Evolutionary conservation across 1,140 invertebrate species (phyloP), one percentile per base, ranked within the genome.

Genomic region (Lordiphosa mommai): DNA sequence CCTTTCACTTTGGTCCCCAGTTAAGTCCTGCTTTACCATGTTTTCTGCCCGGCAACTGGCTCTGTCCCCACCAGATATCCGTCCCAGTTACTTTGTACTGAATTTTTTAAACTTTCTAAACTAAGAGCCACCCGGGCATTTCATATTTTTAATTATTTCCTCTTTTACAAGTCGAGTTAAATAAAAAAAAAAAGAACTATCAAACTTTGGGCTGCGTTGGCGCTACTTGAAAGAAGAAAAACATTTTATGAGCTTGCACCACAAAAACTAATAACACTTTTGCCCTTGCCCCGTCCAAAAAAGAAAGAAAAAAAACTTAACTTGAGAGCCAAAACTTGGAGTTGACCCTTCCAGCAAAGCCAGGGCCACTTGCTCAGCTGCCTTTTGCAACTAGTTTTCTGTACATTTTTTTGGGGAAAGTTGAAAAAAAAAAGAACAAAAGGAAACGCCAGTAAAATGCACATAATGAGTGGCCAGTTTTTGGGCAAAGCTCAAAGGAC

Each of bases 231-330:
- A 67, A 73, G 33, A 74, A 63, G 55, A 41, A 76, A 72, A 80
- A 84, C 71, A 80, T 80, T 80, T 84, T 80, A 80, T 74, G 67
- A 80, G 76, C 76, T 38, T 61, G 53, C 66, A 80, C 77, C 76
- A 66, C 74, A 80, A 63, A 80, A 80, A 80, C 74, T 80, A 80
- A 80, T 80, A 80, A 80, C 76, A 82, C 74, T 80, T 80, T 68
- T 49, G 55, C 48, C 63, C 38, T 34, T 58, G 41, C 55, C 53
- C 27, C 38, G 17, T 53, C 13, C 10, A 12, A 43, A 43, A 27
- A 17, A 27, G 9, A 27, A 2, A 27, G n/a, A 43, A 43, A 43
- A 4, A 12, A 20, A 38, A 38, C 8, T 12, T 49, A 77, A 77
- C 72, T 77, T 73, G 63, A 64, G 66, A 74, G 60, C 56, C 70